Evolutionary conservation across 2,113 vertebrate species (phyloP).

Genomic region (Microcebus griseorufus): DNA sequence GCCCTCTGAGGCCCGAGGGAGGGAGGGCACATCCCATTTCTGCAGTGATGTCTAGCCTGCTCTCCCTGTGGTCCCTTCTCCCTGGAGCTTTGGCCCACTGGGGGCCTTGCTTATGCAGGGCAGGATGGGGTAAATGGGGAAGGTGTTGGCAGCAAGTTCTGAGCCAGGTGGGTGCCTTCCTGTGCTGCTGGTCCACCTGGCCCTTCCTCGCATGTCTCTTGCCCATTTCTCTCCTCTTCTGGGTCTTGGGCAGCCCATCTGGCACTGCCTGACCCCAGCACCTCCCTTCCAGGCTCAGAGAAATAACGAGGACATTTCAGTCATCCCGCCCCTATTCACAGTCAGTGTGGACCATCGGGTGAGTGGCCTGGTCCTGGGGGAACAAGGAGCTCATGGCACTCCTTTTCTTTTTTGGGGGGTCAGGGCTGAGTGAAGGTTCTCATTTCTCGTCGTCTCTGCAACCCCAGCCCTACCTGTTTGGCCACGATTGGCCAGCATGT

Average conservation of each 20-base stretch:
- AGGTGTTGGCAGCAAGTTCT: background rate
- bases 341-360: constrained; percentile 94
- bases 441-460: too few species aligned
- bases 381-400: background rate
- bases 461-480: too few species aligned
- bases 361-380: constrained; percentile 60
- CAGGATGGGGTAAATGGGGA: background rate
- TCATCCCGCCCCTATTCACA: constrained; percentile 92
- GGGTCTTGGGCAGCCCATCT: background rate
- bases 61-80: background rate
- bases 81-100: background rate
- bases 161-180: background rate
- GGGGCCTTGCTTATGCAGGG: background rate
- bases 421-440: background rate
- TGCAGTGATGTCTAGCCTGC: background rate
- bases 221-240: background rate
- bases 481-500: background rate
- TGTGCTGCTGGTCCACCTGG: background rate
- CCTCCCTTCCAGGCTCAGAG: constrained; percentile 89
- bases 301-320: constrained; percentile 92
- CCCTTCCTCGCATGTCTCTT: background rate
- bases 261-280: background rate
- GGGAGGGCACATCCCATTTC: background rate
- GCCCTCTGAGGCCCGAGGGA: background rate
- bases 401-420: background rate